Base-by-base conservation (phyloP, 2,797 vertebrate species). In the Triplophysa yarkandensis region DNA sequence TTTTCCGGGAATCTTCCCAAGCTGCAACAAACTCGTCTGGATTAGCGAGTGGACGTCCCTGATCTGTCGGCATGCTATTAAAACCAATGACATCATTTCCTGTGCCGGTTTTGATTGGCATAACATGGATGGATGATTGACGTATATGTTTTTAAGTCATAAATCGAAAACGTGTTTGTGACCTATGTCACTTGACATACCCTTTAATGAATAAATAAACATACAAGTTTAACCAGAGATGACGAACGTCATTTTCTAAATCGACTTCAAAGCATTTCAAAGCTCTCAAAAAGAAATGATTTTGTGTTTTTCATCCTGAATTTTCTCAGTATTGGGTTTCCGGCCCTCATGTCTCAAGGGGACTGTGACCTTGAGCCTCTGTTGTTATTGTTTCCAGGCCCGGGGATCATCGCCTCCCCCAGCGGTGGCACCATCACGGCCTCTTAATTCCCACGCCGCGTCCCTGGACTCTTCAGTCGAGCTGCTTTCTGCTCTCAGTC, bases 401-500 rank as follows among this genome's bases (percentile, higher is more conserved):
- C 92, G 1, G 90, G 92, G 52, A 23, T 91, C 86, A 2, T 87
- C 86, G 0, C 83, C 82, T 46, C 78, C 81, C 67, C 77, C 64
- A 0, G 25, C 7, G 0, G 61, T 64, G 0, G 28, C 9, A 0
- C 67, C 82, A 17, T 77, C 85, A 0, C 76, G 50, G 25, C 81
- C 81, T 13, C 82, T 86, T 1, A 32, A 80, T 70, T 84, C 86
- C 80, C 80, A 72, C 77, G 80, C 81, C 17, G 78, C 73, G 4
- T 78, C 82, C 36, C 81, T 75, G 0, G 95, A 96, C 86, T 92
- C 91, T 0, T 88, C 92, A 0, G 82, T 86, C 17, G 95, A 98
- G 77, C 91, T 98, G 21, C 90, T 98, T 23, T 92, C 91, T 0
- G 95, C 94, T 0, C 89, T 98, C 82, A 95, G 91, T 86, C 89